Conservation (phyloP, 2,888 invertebrate species). For the Hoplodrina blanda region DNA sequence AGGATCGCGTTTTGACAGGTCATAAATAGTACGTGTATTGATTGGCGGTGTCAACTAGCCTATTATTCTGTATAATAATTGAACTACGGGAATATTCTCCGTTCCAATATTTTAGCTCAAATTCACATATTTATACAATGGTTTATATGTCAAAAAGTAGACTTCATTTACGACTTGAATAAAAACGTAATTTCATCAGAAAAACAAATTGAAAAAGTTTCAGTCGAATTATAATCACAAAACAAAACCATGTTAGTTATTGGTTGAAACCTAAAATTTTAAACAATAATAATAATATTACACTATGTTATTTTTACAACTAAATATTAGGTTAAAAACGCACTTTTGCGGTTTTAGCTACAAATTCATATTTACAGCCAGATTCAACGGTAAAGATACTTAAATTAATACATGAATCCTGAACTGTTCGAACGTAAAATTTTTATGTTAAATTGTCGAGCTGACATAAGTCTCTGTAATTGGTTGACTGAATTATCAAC, state of each 20-base stretch:
- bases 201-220: constrained; percentile 6
- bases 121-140: background rate
- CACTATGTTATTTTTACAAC: constrained; percentile 34
- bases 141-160: background rate
- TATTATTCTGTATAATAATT: background rate
- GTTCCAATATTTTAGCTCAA: background rate
- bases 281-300: constrained; percentile 9
- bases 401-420: background rate
- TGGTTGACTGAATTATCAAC: background rate
- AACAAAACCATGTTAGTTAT: constrained; percentile 10
- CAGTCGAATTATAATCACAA: constrained; percentile 46
- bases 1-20: too few relatives aligned
- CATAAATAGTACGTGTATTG: too few relatives aligned
- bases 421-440: background rate
- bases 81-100: background rate
- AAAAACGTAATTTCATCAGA: background rate
- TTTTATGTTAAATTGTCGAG: background rate
- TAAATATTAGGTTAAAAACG: constrained; percentile 28
- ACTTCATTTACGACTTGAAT: background rate
- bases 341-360: constrained; percentile 4
- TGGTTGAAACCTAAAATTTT: constrained; percentile 6
- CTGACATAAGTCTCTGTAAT: background rate
- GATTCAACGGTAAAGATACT: background rate
- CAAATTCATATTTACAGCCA: background rate
- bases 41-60: too few relatives aligned